Evolutionary conservation across 2,113 vertebrate species (phyloP).

Genomic region (Megaceryle maxima): DNA sequence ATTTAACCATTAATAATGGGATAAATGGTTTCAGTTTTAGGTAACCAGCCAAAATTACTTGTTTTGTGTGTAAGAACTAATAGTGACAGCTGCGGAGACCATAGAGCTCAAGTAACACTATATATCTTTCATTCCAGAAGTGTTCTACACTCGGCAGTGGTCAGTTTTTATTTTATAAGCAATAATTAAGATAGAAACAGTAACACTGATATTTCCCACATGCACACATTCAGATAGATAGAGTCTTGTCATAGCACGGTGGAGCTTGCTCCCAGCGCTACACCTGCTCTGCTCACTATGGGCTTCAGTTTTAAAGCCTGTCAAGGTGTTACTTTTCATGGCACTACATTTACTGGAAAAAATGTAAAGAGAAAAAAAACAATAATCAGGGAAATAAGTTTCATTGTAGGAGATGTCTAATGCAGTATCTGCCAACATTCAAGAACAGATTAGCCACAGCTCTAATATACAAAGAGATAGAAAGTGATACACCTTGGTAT

Average conservation of each 20-base stretch:
- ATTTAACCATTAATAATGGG: not conserved
- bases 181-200: not conserved
- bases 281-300: not conserved
- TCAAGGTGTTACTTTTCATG: not conserved
- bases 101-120: not conserved
- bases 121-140: not conserved
- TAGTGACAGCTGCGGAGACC: not conserved
- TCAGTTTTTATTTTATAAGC: not conserved
- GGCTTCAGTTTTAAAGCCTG: not conserved
- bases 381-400: not conserved
- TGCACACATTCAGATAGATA: not conserved
- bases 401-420: not conserved
- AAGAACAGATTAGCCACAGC: not conserved
- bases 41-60: not conserved
- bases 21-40: not conserved
- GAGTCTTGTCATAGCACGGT: not conserved
- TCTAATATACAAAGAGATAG: not conserved
- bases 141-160: not conserved
- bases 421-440: not conserved
- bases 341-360: not conserved
- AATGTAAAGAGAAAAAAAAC: not conserved
- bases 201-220: not conserved
- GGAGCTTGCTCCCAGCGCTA: not conserved
- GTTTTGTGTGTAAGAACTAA: not conserved
- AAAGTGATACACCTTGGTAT: not conserved